Conservation (phyloP, 2,797 vertebrate genomes). For the Cyclura pinguis region DNA sequence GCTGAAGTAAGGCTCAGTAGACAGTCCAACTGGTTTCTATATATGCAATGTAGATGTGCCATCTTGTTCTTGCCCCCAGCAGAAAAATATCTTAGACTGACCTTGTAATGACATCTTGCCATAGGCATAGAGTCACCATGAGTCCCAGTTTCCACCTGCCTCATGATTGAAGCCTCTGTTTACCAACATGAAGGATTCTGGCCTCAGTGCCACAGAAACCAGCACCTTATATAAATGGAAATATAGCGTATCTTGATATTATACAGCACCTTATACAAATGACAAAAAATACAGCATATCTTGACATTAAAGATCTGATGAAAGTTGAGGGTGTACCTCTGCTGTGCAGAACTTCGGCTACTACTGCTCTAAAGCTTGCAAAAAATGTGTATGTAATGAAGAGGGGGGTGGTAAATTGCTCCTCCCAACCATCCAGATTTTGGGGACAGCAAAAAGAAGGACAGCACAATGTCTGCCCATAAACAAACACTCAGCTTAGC, state of each 20-base stretch:
- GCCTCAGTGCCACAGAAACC: not conserved
- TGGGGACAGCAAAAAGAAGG: slow-evolving; percentile 62
- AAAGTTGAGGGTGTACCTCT: slow-evolving; percentile 3
- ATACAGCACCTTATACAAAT: not conserved
- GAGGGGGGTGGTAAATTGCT: slow-evolving; percentile 34
- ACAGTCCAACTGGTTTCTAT: too few relatives aligned
- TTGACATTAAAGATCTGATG: not conserved
- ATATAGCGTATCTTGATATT: not conserved
- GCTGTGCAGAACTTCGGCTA: not conserved
- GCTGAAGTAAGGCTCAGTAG: too few relatives aligned
- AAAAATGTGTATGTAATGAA: not conserved
- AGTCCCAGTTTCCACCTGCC: not conserved
- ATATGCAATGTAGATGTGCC: too few relatives aligned
- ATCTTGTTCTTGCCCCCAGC: too few relatives aligned
- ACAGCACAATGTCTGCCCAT: slow-evolving; percentile 39
- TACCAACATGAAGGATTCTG: not conserved
- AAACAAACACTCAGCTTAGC: slow-evolving; percentile 61
- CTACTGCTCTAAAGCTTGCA: slow-evolving; percentile 3
- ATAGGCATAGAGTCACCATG: not conserved
- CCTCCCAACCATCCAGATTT: slow-evolving; percentile 47
- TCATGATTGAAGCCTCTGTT: not conserved
- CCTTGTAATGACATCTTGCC: not conserved
- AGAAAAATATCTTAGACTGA: too few relatives aligned
- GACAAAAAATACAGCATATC: not conserved
- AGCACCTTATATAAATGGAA: not conserved